Conservation (phyloP, 2,113 vertebrate genomes). For the Marcusenius ussheri region DNA sequence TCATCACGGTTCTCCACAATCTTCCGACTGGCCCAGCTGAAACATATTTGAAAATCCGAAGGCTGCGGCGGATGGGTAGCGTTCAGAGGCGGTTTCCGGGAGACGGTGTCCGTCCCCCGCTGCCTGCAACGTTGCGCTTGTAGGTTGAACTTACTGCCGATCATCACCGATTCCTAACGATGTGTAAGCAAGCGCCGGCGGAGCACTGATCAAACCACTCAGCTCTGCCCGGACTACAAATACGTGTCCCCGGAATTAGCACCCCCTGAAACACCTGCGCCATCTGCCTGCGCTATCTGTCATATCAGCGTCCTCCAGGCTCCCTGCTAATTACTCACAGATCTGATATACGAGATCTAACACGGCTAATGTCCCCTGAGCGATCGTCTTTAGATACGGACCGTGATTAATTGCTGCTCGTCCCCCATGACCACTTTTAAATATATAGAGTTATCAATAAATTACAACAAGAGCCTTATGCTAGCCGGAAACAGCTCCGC, state of each 20-base stretch:
- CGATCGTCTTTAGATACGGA: not conserved
- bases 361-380: not conserved
- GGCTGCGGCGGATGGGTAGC: not conserved
- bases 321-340: not conserved
- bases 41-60: not conserved
- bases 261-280: not conserved
- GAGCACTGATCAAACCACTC: not conserved
- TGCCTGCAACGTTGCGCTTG: not conserved
- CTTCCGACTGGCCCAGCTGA: not conserved
- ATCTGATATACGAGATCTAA: not conserved
- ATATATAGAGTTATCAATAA: constrained; percentile 3
- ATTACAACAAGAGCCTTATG: not conserved
- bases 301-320: not conserved
- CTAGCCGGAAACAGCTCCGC: not conserved
- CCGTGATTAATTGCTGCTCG: too few relatives aligned
- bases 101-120: not conserved
- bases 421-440: not conserved
- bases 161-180: not conserved
- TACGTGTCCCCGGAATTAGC: not conserved
- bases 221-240: not conserved
- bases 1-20: not conserved
- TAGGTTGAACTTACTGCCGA: not conserved
- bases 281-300: not conserved
- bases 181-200: not conserved
- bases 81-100: too few relatives aligned